phyloP scores from a whole-genome alignment of 1,140 invertebrate species.

The Drosophila saltans region DNA sequence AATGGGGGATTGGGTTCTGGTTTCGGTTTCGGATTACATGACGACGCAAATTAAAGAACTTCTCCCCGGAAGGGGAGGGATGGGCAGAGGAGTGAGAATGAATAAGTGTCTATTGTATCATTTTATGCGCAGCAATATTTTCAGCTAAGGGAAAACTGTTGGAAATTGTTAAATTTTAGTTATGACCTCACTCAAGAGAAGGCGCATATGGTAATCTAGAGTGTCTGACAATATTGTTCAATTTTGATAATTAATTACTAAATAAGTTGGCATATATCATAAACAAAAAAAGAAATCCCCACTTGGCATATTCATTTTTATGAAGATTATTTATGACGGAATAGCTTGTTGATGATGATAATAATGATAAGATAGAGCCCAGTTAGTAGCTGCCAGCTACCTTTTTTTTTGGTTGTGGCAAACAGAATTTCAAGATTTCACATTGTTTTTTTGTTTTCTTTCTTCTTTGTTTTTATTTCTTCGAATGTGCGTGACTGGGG shows the following conservation, averaged over 20 bases:
- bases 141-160: conserved; percentile 23
- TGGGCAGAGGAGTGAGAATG: neutral
- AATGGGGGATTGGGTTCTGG: neutral
- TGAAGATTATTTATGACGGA: conserved; percentile 38
- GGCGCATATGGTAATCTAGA: conserved; percentile 14
- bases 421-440: neutral
- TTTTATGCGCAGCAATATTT: neutral
- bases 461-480: neutral
- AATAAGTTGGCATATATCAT: conserved; percentile 46
- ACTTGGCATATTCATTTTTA: conserved; percentile 23
- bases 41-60: conserved; percentile 1
- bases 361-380: conserved; percentile 41
- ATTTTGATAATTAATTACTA: conserved; percentile 51
- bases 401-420: neutral
- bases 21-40: conserved; percentile 4
- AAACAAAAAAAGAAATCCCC: conserved; percentile 29
- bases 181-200: neutral
- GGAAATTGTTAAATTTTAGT: neutral
- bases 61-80: neutral
- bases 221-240: conserved; percentile 1
- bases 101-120: neutral
- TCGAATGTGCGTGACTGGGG: neutral
- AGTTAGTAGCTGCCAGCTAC: neutral
- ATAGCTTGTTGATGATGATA: conserved; percentile 17
- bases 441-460: neutral